These are phyloP conservation scores for Caenorhabditis afra DNA, from an alignment of 2,888 invertebrate species.

Conservation along the genomic window DNA sequence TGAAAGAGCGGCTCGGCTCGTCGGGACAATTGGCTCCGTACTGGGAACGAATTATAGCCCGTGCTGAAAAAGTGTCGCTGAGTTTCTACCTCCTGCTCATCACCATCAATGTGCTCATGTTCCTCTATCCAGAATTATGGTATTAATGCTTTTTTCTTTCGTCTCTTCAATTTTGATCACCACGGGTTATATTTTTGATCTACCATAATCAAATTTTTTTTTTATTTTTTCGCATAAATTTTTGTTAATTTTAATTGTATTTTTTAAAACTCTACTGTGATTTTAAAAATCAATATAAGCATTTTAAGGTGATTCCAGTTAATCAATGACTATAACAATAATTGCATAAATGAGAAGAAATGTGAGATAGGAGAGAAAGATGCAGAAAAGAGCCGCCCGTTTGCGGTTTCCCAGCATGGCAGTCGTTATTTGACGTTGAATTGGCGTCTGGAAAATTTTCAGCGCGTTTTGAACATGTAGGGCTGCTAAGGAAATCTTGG, in stretches of 20 bases:
- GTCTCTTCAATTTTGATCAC: neutral
- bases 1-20: constrained; percentile 57
- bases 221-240: neutral
- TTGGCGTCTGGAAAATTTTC: constrained; percentile 60
- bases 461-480: too few species aligned
- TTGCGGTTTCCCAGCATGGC: constrained; percentile 76
- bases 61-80: constrained; percentile 74
- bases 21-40: constrained; percentile 65
- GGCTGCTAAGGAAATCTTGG: too few species aligned
- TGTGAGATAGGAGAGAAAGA: constrained; percentile 66
- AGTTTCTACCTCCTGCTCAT: constrained; percentile 75
- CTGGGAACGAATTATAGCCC: constrained; percentile 77
- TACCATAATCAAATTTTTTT: neutral
- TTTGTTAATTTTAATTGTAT: neutral
- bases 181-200: constrained; percentile 12
- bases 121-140: constrained; percentile 78
- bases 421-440: constrained; percentile 72
- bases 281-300: too few species aligned
- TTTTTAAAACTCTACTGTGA: too few species aligned
- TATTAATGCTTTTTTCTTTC: constrained; percentile 62
- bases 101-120: constrained; percentile 73
- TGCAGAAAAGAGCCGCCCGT: constrained; percentile 67
- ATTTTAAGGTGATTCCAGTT: too few species aligned
- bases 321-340: constrained; percentile 69
- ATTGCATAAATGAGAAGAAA: constrained; percentile 72